Conservation (phyloP, 2,888 invertebrate genomes). For the Clusia tigrina region DNA sequence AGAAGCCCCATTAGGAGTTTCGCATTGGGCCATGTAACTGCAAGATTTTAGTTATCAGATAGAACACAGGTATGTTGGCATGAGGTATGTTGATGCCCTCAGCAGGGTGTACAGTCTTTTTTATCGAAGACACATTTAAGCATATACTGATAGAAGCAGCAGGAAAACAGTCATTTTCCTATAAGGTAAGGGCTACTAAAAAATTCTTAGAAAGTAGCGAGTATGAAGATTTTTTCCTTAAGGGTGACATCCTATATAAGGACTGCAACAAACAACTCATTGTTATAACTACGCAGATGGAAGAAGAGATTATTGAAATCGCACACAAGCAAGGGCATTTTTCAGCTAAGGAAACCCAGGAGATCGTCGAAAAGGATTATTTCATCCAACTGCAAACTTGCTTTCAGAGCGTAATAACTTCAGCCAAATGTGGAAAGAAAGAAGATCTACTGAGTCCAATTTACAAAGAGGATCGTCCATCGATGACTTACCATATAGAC, state of each 20-base stretch:
- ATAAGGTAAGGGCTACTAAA: constrained; percentile 21
- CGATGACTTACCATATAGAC: constrained; percentile 49
- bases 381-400: constrained; percentile 34
- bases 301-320: constrained; percentile 46
- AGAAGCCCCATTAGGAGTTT: background rate
- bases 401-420: constrained; percentile 22
- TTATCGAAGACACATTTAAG: background rate
- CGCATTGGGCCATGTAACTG: constrained; percentile 26
- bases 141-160: constrained; percentile 9
- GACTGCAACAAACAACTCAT: constrained; percentile 30
- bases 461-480: constrained; percentile 45
- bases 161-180: constrained; percentile 5
- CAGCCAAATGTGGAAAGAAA: constrained; percentile 47
- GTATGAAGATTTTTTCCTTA: constrained; percentile 24
- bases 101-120: background rate
- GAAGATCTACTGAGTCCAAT: constrained; percentile 50
- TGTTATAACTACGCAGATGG: constrained; percentile 51
- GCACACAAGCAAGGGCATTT: constrained; percentile 56
- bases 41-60: background rate
- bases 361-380: constrained; percentile 42
- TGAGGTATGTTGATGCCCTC: background rate
- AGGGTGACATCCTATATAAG: constrained; percentile 27
- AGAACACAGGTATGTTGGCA: background rate
- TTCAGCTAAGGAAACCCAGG: constrained; percentile 41
- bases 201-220: constrained; percentile 8